phyloP scores from a whole-genome alignment of 2,888 invertebrate species.

The Aporophyla lueneburgensis region DNA sequence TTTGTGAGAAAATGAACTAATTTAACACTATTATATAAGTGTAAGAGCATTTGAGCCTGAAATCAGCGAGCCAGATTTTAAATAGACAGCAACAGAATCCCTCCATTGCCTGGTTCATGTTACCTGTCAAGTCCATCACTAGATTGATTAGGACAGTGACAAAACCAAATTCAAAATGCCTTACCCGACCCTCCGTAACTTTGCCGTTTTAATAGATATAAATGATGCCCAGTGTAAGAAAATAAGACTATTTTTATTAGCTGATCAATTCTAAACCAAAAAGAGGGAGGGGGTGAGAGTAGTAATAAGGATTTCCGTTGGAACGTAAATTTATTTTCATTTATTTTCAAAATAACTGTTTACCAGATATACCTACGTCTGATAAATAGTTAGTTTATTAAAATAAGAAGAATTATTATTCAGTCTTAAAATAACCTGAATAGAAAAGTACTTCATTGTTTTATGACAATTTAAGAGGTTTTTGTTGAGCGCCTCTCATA shows the following conservation, averaged over 20 bases:
- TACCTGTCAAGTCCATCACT: slow-evolving; percentile 26
- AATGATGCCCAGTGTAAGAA: slow-evolving; percentile 34
- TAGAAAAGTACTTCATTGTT: neutral
- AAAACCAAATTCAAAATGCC: slow-evolving; percentile 31
- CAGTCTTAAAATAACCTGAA: neutral
- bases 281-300: neutral
- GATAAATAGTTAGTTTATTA: slow-evolving; percentile 6
- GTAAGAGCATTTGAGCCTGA: no score
- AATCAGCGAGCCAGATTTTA: neutral
- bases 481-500: neutral
- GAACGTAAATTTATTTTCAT: slow-evolving; percentile 42
- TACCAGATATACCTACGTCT: neutral
- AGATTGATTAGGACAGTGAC: slow-evolving; percentile 38
- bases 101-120: neutral
- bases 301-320: slow-evolving; percentile 24
- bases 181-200: slow-evolving; percentile 31
- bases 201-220: slow-evolving; percentile 46
- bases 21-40: no score
- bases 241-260: slow-evolving; percentile 29
- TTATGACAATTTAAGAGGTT: no score
- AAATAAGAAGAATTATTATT: neutral
- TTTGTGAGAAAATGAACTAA: no score
- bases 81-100: neutral
- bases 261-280: neutral
- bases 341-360: slow-evolving; percentile 19